phyloP scores from a whole-genome alignment of 2,113 vertebrate genomes.

The Lasiurus borealis region DNA sequence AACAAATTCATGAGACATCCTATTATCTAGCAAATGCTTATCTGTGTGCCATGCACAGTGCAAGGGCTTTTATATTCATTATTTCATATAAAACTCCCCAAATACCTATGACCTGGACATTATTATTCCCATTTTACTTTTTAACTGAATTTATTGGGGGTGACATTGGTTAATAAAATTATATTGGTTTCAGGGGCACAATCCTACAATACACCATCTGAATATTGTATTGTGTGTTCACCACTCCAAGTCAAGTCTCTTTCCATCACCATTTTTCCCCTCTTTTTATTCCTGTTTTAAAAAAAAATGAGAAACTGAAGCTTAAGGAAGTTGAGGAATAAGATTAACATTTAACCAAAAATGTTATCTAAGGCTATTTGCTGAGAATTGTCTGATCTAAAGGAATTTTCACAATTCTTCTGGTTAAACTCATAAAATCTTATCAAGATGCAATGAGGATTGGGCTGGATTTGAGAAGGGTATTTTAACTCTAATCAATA shows the following conservation, averaged over 20 bases:
- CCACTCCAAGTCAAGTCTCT: neutral
- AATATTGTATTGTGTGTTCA: neutral
- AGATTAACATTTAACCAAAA: neutral
- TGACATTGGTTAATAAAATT: neutral
- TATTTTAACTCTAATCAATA: constrained; percentile 48
- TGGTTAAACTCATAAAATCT: neutral
- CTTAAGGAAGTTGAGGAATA: neutral
- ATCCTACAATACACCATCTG: neutral
- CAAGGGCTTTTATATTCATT: neutral
- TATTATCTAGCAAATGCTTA: neutral
- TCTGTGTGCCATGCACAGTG: neutral
- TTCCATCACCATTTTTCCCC: neutral
- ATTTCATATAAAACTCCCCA: constrained; percentile 25
- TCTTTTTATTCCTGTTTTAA: neutral
- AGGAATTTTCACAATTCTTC: neutral
- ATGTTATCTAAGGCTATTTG: neutral
- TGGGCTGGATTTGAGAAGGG: neutral
- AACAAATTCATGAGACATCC: neutral
- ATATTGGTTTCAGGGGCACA: neutral
- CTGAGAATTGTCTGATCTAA: neutral
- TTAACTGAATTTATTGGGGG: neutral
- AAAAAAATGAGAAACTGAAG: constrained; percentile 3
- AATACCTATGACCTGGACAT: neutral
- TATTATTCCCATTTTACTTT: neutral
- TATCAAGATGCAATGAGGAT: neutral